Evolutionary conservation across 2,113 vertebrate genomes (phyloP), one percentile per base, ranked within the genome.

Genomic region (Hippocampus mohnikei): DNA sequence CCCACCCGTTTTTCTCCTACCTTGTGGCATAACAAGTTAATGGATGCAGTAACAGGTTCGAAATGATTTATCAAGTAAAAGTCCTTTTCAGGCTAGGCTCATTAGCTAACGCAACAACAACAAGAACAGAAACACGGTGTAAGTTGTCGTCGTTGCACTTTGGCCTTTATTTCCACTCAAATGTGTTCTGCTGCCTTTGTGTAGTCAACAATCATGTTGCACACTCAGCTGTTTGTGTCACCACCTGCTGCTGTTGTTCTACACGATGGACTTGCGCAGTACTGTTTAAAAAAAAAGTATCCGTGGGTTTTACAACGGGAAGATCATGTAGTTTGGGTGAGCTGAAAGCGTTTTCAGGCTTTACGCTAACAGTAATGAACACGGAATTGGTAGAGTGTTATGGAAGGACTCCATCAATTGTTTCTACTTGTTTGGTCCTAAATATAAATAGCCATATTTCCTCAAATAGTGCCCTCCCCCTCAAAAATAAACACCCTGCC

Each of bases 1-100:
- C 79, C 86, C 81, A 68, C 3, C 1, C 8, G 12, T 65, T 70
- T 72, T 71, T 76, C 21, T 90, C 89, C 79, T 84, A 87, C 79
- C 81, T 78, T 72, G 71, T 82, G 77, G 77, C 86, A 84, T 84
- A 83, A 82, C 76, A 68, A 74, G 81, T 69, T 88, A 87, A 90
- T 67, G 50, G 67, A 84, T 80, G 41, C 52, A 76, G 76, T 69
- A 73, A 66, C 44, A 66, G 15, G 42, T 37, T 44, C 71, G 23
- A 76, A 70, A 70, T 61, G 10, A 73, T 29, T 56, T 74, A 65
- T 84, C 52, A 74, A 61, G 68, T 71, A 66, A 66, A 78, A 53
- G 13, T 13, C 50, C 59, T 71, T 69, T 70, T 40, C 64, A 48
- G 72, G 55, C 37, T 53, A 52, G 73, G 41, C 6, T 50, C 60